Evolutionary conservation across 2,113 vertebrate species (phyloP).

Genomic region (Carassius gibelio): DNA sequence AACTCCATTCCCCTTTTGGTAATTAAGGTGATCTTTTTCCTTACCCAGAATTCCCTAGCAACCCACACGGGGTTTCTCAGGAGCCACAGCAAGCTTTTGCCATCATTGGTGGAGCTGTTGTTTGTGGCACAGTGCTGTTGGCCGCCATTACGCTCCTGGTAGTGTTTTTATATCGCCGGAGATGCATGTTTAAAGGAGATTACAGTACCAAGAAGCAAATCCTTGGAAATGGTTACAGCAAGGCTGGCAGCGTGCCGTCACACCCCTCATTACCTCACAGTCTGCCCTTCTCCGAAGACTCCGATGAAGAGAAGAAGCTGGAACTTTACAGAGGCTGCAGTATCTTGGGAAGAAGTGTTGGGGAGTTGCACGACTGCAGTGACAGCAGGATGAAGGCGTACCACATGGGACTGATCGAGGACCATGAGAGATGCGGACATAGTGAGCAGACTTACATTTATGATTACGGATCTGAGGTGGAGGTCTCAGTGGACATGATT

Average conservation of each 20-base stretch:
- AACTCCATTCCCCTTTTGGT: neutral
- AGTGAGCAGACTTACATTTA: slow-evolving; percentile 83
- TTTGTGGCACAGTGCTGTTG: slow-evolving; percentile 80
- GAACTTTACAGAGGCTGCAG: slow-evolving; percentile 77
- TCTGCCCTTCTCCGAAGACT: slow-evolving; percentile 84
- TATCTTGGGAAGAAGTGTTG: slow-evolving; percentile 65
- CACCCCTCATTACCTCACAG: slow-evolving; percentile 81
- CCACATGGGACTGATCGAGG: slow-evolving; percentile 78
- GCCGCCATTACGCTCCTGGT: slow-evolving; percentile 79
- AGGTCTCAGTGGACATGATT: slow-evolving; percentile 87
- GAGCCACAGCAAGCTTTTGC: slow-evolving; percentile 70
- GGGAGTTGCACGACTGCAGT: slow-evolving; percentile 74
- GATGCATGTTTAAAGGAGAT: slow-evolving; percentile 88
- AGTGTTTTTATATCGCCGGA: slow-evolving; percentile 80
- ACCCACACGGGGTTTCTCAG: slow-evolving; percentile 71
- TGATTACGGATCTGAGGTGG: slow-evolving; percentile 84
- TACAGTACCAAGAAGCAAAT: slow-evolving; percentile 91
- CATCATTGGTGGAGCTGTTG: slow-evolving; percentile 83
- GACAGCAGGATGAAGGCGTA: slow-evolving; percentile 82
- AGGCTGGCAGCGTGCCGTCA: slow-evolving; percentile 74
- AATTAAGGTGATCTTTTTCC: slow-evolving; percentile 73
- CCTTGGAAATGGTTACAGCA: slow-evolving; percentile 86
- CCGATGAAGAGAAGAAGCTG: slow-evolving; percentile 84
- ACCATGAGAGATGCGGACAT: slow-evolving; percentile 69
- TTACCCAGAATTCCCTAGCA: slow-evolving; percentile 87